Evolutionary conservation across 1,140 invertebrate species (phyloP).

Genomic region (Globodera ellingtonae): DNA sequence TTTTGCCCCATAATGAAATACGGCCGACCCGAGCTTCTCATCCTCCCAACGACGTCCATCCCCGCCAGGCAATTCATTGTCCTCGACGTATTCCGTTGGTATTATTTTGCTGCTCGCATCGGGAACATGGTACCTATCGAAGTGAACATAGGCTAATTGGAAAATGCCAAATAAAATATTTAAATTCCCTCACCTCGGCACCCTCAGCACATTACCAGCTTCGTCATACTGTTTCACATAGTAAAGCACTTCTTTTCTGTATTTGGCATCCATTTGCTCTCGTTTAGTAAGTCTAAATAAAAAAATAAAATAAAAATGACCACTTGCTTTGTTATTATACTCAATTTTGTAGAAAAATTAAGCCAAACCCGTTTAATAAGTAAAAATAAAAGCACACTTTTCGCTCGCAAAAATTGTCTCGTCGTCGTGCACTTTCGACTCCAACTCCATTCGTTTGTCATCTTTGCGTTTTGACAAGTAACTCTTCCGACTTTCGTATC

Average conservation of each 20-base stretch:
- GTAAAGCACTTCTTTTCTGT: conserved; percentile 86
- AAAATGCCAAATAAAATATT: conserved; percentile 20
- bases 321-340: too few species aligned
- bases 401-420: conserved; percentile 89
- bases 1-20: conserved; percentile 88
- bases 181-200: conserved; percentile 76
- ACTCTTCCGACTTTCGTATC: conserved; percentile 80
- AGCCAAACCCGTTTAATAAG: conserved; percentile 1
- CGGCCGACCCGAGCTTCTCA: conserved; percentile 89
- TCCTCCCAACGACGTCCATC: conserved; percentile 98
- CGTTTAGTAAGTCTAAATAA: conserved; percentile 76
- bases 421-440: conserved; percentile 92
- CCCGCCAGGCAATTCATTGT: conserved; percentile 85
- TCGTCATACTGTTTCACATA: conserved; percentile 93
- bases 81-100: conserved; percentile 77
- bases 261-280: conserved; percentile 81
- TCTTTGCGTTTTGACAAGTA: conserved; percentile 93
- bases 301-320: neutral
- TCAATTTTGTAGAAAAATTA: neutral
- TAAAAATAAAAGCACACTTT: conserved; percentile 69
- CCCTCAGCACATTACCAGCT: conserved; percentile 84
- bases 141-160: conserved; percentile 16
- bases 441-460: conserved; percentile 92
- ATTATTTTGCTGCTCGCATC: conserved; percentile 51
- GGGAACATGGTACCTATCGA: conserved; percentile 61